Conservation (phyloP, 2,888 invertebrate species). For the Drosophila paracracens region DNA sequence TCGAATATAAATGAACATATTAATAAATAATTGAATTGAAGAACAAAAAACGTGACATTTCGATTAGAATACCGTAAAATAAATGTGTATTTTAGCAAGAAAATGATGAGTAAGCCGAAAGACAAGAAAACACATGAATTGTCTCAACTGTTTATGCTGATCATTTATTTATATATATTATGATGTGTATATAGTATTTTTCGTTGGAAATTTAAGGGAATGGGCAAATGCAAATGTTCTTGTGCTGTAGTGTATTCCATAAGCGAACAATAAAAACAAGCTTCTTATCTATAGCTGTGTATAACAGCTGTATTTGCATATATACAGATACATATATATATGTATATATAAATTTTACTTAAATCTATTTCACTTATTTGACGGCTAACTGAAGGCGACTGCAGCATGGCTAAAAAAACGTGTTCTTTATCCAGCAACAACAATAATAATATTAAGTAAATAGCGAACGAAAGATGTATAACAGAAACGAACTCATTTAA, state of each 20-base stretch:
- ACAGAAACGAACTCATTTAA: conserved; percentile 31
- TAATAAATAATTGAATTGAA: neutral
- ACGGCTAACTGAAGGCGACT: conserved; percentile 53
- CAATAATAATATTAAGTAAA: neutral
- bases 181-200: neutral
- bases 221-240: conserved; percentile 7
- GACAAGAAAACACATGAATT: neutral
- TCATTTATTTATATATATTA: neutral
- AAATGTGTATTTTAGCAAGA: neutral
- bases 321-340: neutral
- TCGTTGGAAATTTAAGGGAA: neutral
- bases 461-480: conserved; percentile 8
- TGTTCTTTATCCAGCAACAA: conserved; percentile 34
- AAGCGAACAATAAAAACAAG: neutral
- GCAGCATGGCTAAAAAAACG: conserved; percentile 23
- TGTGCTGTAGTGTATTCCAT: conserved; percentile 4
- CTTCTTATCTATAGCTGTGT: conserved; percentile 32
- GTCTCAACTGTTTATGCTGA: neutral
- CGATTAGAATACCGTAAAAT: neutral
- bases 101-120: neutral
- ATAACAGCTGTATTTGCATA: conserved; percentile 51
- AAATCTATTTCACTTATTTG: conserved; percentile 62
- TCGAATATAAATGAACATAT: neutral
- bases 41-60: neutral
- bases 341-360: conserved; percentile 42